These are phyloP conservation scores for Spilosoma lubricipeda DNA, from an alignment of 2,888 invertebrate genomes.

Conservation along the genomic window DNA sequence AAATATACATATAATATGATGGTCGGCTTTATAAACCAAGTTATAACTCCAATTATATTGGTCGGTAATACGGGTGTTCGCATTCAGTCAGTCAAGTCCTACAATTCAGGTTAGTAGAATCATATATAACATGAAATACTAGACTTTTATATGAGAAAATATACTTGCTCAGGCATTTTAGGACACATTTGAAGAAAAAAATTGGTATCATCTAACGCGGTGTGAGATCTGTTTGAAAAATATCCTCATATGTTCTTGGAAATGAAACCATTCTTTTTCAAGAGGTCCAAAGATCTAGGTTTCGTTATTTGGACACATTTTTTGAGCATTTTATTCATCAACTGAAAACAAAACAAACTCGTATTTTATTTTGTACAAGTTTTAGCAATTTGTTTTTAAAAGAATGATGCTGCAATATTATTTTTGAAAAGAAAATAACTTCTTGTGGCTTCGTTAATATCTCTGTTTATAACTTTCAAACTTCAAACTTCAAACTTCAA, in stretches of 20 bases:
- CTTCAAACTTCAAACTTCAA: no score
- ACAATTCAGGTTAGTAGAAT: not conserved
- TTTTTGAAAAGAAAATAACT: no score
- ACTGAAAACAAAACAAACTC: not conserved
- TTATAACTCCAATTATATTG: not conserved
- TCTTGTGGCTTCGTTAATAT: no score
- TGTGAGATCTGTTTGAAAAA: slow-evolving; percentile 9
- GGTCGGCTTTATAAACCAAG: not conserved
- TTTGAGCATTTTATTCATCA: not conserved
- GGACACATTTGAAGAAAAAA: slow-evolving; percentile 7
- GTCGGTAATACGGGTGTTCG: not conserved
- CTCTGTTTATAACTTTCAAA: no score
- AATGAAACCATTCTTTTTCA: not conserved
- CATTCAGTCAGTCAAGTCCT: not conserved
- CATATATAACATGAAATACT: not conserved
- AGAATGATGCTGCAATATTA: no score
- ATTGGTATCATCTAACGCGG: slow-evolving; percentile 3
- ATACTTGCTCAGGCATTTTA: not conserved
- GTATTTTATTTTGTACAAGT: no score
- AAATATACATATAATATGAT: no score
- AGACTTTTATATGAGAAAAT: not conserved
- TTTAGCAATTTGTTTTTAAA: no score
- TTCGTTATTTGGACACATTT: not conserved
- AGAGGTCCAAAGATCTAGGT: not conserved
- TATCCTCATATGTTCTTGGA: slow-evolving; percentile 8